Base-by-base conservation (phyloP, 1,140 invertebrate species). In the Saxidomus purpurata region DNA sequence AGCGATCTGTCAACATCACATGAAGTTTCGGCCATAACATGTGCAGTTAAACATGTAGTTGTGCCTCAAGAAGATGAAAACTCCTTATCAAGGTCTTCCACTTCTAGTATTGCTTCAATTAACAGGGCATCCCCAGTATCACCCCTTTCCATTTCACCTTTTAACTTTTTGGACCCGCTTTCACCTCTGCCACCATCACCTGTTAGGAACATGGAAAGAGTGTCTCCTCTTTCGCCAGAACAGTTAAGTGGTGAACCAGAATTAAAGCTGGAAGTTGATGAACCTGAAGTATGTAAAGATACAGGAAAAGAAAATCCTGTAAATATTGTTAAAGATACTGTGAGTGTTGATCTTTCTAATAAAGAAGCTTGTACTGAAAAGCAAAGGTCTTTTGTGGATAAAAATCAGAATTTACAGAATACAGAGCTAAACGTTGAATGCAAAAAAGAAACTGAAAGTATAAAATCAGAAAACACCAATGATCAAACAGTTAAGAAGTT, bases 151-250 rank as follows among this genome's bases (percentile, higher is more conserved):
- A 49, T 89, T 8, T 89, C 87, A 31, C 79, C 79, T 63, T 89
- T 89, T 63, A 43, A 74, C 22, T 83, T 89, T 40, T 52, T 76
- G 13, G 82, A 40, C 49, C 87, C 79, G 9, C 55, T 89, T n/a
- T 89, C 87, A 47, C 87, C 87, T 25, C 67, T 89, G 15, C 87
- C 87, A 36, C 87, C 87, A 31, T 89, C 87, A 22, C 87, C 87
- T 34, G 47, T 77, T 0, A 40, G 71, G 47, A 36, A 84, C 0
- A 69, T 76, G 25, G 67, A 89, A 55, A 82, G 80, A 40, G 80
- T 63, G 38, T 82, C 80, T 40, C 77, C 77, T 15, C 77, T 80
- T 34, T 80, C 77, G 13, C 80, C 80, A 4, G 31, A 61, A 67
- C 55, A 38, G 28, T 15, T 22, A 34, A 67, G 22, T 80, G 55